Percentiles rank a stretch among this genome's conserved stretches.
These are phyloP conservation scores for Hypsibius dujardini DNA, from an alignment of 1,140 invertebrate species.

Conservation along the genomic window DNA sequence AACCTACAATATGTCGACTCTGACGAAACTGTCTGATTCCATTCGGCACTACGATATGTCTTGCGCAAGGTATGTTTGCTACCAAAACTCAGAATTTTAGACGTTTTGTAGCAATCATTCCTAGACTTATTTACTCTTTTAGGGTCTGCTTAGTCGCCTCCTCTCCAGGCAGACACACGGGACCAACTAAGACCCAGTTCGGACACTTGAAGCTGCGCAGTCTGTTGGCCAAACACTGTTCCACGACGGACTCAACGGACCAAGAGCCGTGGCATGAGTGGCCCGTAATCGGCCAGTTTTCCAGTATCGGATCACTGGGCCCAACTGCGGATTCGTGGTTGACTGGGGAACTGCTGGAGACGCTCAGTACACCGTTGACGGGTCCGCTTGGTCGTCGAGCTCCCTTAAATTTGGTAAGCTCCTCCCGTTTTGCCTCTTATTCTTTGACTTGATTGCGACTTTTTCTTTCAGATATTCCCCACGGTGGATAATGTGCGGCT, in stretches of 20 bases:
- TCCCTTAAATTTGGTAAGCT: conserved; percentile 30
- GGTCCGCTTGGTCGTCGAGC: conserved; percentile 20
- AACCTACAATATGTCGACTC: conserved; percentile 47
- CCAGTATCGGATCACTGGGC: conserved; percentile 71
- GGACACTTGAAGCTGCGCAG: conserved; percentile 51
- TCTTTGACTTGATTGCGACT: conserved; percentile 31
- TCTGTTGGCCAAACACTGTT: conserved; percentile 31
- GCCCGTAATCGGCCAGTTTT: conserved; percentile 62
- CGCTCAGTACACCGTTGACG: conserved; percentile 32
- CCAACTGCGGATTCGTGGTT: conserved; percentile 50
- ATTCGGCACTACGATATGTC: conserved; percentile 61
- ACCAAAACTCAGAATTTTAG: no score
- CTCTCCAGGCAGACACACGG: conserved; percentile 56
- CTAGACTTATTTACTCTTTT: conserved; percentile 22
- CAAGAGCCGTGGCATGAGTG: conserved; percentile 35
- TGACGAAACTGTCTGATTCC: conserved; percentile 52
- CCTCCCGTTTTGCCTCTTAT: conserved; percentile 18
- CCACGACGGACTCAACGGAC: conserved; percentile 20
- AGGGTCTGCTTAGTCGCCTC: conserved; percentile 69
- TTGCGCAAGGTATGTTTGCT: conserved; percentile 47
- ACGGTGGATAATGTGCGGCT: conserved; percentile 54
- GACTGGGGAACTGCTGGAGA: conserved; percentile 43
- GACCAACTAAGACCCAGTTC: conserved; percentile 40
- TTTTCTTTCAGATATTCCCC: conserved; percentile 43
- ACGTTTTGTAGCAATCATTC: no score